phyloP scores from a whole-genome alignment of 1,140 invertebrate species.

The Plectrocnemia conspersa region DNA sequence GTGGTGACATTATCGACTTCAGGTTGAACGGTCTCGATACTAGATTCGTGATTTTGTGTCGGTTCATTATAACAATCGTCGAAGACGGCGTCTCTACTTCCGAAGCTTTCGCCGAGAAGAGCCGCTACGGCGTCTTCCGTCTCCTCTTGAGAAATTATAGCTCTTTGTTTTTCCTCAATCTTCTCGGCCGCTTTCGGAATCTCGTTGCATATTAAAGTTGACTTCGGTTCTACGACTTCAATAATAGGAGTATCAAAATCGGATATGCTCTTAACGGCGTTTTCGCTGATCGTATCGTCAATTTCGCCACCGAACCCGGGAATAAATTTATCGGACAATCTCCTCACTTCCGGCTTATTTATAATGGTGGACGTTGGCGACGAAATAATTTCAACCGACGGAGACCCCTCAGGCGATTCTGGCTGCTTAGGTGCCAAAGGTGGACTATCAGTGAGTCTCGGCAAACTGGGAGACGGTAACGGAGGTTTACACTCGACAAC shows the following conservation, averaged over 20 bases:
- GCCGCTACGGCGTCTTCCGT: slow-evolving; percentile 88
- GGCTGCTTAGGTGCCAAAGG: slow-evolving; percentile 37
- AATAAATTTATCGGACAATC: slow-evolving; percentile 57
- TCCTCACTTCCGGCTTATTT: slow-evolving; percentile 42
- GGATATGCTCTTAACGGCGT: slow-evolving; percentile 62
- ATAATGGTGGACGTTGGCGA: slow-evolving; percentile 39
- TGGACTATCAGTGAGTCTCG: slow-evolving; percentile 49
- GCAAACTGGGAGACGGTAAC: slow-evolving; percentile 44
- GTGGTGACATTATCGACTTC: slow-evolving; percentile 50
- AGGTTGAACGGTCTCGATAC: slow-evolving; percentile 44
- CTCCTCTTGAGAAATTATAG: slow-evolving; percentile 86
- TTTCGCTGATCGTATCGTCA: slow-evolving; percentile 71
- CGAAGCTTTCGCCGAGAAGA: slow-evolving; percentile 77
- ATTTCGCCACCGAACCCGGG: slow-evolving; percentile 66
- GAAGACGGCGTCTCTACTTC: slow-evolving; percentile 51
- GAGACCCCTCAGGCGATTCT: slow-evolving; percentile 32
- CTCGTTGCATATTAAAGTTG: slow-evolving; percentile 33
- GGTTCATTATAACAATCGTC: slow-evolving; percentile 50
- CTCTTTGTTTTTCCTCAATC: slow-evolving; percentile 70
- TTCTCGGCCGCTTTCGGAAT: slow-evolving; percentile 50
- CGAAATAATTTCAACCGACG: slow-evolving; percentile 43
- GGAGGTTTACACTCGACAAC: slow-evolving; percentile 29
- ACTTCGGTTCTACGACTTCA: slow-evolving; percentile 37
- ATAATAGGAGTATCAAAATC: slow-evolving; percentile 41
- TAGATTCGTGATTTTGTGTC: slow-evolving; percentile 39